These are phyloP conservation scores for Ophion costatus DNA, from an alignment of 2,888 invertebrate genomes.

Conservation along the genomic window DNA sequence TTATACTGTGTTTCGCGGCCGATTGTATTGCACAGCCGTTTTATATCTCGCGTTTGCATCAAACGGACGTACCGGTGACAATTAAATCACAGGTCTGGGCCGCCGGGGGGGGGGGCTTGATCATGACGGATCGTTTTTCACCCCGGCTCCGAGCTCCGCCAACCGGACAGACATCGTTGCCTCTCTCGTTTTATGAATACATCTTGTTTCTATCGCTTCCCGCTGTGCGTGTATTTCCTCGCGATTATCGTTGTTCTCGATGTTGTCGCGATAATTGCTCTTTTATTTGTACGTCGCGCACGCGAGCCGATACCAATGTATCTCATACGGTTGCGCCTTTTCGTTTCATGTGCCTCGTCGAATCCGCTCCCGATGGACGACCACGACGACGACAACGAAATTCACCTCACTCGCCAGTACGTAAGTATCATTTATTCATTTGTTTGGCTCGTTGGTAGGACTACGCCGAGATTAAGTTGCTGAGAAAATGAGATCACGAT, in stretches of 20 bases:
- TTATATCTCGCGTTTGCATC: slow-evolving; percentile 59
- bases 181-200: slow-evolving; percentile 58
- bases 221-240: slow-evolving; percentile 51
- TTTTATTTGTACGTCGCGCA: slow-evolving; percentile 16
- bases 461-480: too few species aligned
- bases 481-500: slow-evolving; percentile 45
- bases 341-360: slow-evolving; percentile 75
- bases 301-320: slow-evolving; percentile 29
- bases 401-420: slow-evolving; percentile 69
- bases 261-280: slow-evolving; percentile 34
- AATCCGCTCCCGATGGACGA: slow-evolving; percentile 44
- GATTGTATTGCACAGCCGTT: slow-evolving; percentile 37
- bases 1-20: background rate
- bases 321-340: slow-evolving; percentile 37
- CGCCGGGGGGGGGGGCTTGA: slow-evolving; percentile 73
- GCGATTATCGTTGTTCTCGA: slow-evolving; percentile 42
- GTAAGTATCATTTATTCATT: slow-evolving; percentile 70
- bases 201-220: slow-evolving; percentile 56
- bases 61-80: slow-evolving; percentile 76
- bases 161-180: slow-evolving; percentile 46
- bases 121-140: slow-evolving; percentile 81
- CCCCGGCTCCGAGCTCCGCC: slow-evolving; percentile 23
- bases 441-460: too few species aligned
- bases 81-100: slow-evolving; percentile 82
- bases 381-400: slow-evolving; percentile 44